These are phyloP conservation scores for Drosophila trapezifrons DNA, from an alignment of 1,140 invertebrate species.

Conservation along the genomic window DNA sequence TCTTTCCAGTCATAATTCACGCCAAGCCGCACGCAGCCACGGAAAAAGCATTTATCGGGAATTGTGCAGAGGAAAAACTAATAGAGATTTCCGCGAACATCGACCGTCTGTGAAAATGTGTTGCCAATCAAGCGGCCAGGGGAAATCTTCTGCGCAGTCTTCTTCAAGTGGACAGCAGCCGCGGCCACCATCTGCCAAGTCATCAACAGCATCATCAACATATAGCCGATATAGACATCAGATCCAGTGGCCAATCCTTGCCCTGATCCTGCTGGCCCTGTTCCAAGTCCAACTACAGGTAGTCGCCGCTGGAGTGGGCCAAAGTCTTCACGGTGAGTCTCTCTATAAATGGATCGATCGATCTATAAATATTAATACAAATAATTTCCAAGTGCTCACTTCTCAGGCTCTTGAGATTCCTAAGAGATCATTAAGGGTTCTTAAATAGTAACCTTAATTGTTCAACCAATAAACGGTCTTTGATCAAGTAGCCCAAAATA, in stretches of 20 bases:
- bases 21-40: constrained; percentile 33
- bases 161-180: constrained; percentile 49
- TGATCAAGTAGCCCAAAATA: not conserved
- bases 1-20: constrained; percentile 67
- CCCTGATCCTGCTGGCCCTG: constrained; percentile 47
- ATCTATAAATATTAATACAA: constrained; percentile 12
- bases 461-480: not conserved
- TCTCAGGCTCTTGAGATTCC: constrained; percentile 4
- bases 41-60: constrained; percentile 32
- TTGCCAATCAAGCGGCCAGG: constrained; percentile 72
- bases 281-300: constrained; percentile 48
- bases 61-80: constrained; percentile 39
- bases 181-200: constrained; percentile 31
- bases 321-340: constrained; percentile 66
- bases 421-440: constrained; percentile 1
- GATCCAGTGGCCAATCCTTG: constrained; percentile 21
- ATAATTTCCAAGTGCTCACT: constrained; percentile 6
- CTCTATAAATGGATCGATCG: constrained; percentile 1
- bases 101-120: constrained; percentile 73
- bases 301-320: constrained; percentile 26
- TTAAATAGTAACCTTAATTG: not conserved
- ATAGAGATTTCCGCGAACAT: constrained; percentile 73
- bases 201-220: constrained; percentile 11
- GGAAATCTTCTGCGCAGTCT: constrained; percentile 62
- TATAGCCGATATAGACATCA: not conserved